phyloP scores from a whole-genome alignment of 2,113 vertebrate genomes.

The Bubo blakistoni region DNA sequence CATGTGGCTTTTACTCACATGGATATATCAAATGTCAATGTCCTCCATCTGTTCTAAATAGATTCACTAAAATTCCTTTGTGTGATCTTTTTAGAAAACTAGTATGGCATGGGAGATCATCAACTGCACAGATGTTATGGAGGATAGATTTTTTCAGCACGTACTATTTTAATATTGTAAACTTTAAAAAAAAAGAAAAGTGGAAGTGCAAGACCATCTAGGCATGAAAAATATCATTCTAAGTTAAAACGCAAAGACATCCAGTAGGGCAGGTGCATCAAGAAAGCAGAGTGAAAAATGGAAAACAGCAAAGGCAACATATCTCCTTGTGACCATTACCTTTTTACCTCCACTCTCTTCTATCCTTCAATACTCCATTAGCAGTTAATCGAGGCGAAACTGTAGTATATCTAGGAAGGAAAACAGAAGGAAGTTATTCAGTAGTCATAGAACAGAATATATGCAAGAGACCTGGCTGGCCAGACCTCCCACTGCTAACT shows the following conservation, averaged over 20 bases:
- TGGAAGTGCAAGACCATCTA: not conserved
- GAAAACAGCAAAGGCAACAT: not conserved
- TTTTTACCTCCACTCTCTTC: not conserved
- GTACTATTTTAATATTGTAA: not conserved
- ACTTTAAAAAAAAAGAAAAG: not conserved
- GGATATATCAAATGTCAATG: not conserved
- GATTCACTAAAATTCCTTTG: not conserved
- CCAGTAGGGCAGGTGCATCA: not conserved
- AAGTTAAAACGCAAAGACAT: not conserved
- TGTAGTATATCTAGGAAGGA: not conserved
- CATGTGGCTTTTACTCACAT: not conserved
- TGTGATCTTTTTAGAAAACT: not conserved
- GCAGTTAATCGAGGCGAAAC: not conserved
- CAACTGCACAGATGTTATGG: not conserved
- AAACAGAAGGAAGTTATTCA: not conserved
- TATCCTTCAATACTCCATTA: not conserved
- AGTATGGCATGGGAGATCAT: not conserved
- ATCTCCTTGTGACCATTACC: not conserved
- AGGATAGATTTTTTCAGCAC: not conserved
- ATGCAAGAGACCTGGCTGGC: accelerated
- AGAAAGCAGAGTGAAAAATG: not conserved
- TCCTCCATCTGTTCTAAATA: not conserved
- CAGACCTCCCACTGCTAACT: not conserved
- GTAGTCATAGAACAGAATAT: not conserved
- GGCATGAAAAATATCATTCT: not conserved